These are phyloP conservation scores for Platyscapa corneri DNA, from an alignment of 1,140 invertebrate species.

Conservation along the genomic window DNA sequence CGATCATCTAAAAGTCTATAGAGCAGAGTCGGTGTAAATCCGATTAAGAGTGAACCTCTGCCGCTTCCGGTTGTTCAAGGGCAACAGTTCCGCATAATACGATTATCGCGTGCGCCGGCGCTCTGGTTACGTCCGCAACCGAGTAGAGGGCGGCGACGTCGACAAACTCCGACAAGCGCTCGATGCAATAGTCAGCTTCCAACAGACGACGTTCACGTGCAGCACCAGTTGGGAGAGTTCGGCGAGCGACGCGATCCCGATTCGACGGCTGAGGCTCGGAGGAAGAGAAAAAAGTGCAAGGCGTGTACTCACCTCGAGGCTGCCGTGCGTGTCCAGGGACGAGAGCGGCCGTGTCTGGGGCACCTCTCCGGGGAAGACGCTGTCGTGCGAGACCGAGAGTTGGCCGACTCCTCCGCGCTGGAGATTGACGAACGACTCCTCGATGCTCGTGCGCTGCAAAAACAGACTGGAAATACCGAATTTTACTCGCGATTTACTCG, in stretches of 20 bases:
- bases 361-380: conserved; percentile 81
- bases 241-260: too few relatives aligned
- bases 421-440: conserved; percentile 67
- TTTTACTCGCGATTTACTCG: neutral
- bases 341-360: conserved; percentile 69
- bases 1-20: too few relatives aligned
- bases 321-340: conserved; percentile 67
- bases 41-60: too few relatives aligned
- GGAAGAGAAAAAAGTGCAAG: too few relatives aligned
- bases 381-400: conserved; percentile 85
- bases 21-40: too few relatives aligned
- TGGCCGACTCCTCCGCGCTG: conserved; percentile 65
- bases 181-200: neutral
- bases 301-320: conserved; percentile 66
- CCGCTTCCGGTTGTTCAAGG: neutral
- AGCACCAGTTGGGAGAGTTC: too few relatives aligned
- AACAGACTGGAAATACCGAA: conserved; percentile 57
- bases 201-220: neutral
- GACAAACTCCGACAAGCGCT: too few relatives aligned
- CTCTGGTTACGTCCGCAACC: neutral
- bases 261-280: too few relatives aligned
- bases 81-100: neutral
- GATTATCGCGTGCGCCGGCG: neutral
- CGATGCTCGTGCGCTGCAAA: conserved; percentile 59
- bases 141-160: neutral